Evolutionary conservation across 2,888 invertebrate genomes (phyloP).

Genomic region (Ennomos quercinarius): DNA sequence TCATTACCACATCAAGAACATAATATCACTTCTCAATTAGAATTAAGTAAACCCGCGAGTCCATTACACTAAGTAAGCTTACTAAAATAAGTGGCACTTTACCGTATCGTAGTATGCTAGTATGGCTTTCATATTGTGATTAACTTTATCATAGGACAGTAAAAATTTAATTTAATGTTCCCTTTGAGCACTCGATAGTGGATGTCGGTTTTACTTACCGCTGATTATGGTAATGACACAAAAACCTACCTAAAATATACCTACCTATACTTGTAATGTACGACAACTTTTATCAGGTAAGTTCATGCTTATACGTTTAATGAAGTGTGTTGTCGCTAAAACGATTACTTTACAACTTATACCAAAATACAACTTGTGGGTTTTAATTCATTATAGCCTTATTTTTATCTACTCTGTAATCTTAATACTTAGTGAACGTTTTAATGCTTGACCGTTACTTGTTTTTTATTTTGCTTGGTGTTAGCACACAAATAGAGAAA

Average conservation of each 20-base stretch:
- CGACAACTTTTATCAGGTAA: constrained; percentile 12
- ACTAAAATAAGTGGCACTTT: constrained; percentile 73
- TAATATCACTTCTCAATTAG: constrained; percentile 52
- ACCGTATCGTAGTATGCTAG: constrained; percentile 51
- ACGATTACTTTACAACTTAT: too few species aligned
- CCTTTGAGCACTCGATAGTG: constrained; percentile 20
- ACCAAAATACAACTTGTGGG: too few species aligned
- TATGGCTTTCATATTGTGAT: constrained; percentile 49
- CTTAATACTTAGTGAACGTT: too few species aligned
- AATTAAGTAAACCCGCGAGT: constrained; percentile 57
- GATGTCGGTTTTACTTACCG: constrained; percentile 21
- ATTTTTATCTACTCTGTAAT: too few species aligned
- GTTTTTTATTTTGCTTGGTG: too few species aligned
- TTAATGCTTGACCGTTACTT: too few species aligned
- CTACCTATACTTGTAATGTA: background rate
- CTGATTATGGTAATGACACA: constrained; percentile 12
- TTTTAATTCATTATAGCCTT: too few species aligned
- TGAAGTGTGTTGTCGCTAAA: too few species aligned
- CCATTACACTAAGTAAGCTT: constrained; percentile 67
- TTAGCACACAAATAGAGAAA: background rate
- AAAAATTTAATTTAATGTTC: constrained; percentile 40
- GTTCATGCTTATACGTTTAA: constrained; percentile 10
- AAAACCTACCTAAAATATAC: too few species aligned
- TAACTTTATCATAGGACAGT: constrained; percentile 34
- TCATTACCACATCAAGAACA: constrained; percentile 40